Percentiles rank a stretch among this genome's conserved stretches.
Evolutionary conservation across 2,113 vertebrate species (phyloP).

Genomic region (Clinocottus analis): DNA sequence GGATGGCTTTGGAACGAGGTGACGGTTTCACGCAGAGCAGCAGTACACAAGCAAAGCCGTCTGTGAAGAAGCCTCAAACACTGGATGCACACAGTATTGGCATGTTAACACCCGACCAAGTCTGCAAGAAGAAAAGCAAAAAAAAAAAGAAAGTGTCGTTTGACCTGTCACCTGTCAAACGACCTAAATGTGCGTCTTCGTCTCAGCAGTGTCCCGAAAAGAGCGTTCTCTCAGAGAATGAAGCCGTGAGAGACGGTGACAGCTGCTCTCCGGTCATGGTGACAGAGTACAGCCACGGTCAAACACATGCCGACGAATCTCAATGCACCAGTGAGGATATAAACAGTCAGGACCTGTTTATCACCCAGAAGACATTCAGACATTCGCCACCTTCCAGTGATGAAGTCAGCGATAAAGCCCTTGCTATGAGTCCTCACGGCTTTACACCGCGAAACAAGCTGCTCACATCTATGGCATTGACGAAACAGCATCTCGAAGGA

Average conservation of each 20-base stretch:
- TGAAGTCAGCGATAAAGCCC: conserved; percentile 36
- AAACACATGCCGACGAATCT: conserved; percentile 29
- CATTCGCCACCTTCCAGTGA: conserved; percentile 49
- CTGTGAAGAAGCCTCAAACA: not conserved
- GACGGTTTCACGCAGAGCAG: not conserved
- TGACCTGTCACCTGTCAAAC: conserved; percentile 52
- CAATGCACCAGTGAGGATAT: conserved; percentile 65
- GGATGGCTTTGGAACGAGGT: not conserved
- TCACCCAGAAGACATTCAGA: conserved; percentile 83
- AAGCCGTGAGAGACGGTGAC: not conserved
- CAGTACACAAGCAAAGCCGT: not conserved
- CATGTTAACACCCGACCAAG: not conserved
- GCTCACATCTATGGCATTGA: not conserved
- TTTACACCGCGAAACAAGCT: not conserved
- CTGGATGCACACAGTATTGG: not conserved
- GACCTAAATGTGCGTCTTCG: conserved; percentile 1
- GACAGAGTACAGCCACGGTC: not conserved
- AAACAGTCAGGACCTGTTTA: conserved; percentile 85
- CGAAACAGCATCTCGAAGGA: not conserved
- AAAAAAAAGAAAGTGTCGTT: conserved; percentile 77
- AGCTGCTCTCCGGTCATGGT: not conserved
- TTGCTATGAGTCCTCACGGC: not conserved
- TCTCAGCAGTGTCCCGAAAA: not conserved
- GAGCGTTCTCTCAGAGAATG: not conserved
- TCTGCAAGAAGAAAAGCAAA: conserved; percentile 31